Conservation (phyloP, 1,140 invertebrate species). For the Frieseomelitta varia region DNA sequence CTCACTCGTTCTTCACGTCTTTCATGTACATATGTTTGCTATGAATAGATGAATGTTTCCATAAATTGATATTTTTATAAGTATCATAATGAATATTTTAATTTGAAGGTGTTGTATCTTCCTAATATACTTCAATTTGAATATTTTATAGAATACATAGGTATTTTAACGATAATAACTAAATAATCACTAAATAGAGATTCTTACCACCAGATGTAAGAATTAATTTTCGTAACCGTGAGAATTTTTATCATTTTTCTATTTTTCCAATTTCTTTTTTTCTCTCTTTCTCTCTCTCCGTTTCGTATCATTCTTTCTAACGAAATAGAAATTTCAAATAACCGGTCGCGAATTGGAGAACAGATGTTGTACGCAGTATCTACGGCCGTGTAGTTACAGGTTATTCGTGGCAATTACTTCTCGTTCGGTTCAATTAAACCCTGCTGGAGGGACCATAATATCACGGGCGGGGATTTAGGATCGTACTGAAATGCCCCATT, state of each 20-base stretch:
- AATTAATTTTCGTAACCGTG: too few species aligned
- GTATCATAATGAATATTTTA: neutral
- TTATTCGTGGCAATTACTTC: conserved; percentile 73
- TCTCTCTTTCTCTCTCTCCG: neutral
- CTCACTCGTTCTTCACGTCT: too few species aligned
- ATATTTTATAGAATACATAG: too few species aligned
- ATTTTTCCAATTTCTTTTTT: too few species aligned
- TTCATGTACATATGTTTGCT: neutral
- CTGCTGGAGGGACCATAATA: conserved; percentile 68
- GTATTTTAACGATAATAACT: too few species aligned
- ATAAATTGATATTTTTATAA: neutral
- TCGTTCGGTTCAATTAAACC: conserved; percentile 77
- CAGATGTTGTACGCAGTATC: neutral
- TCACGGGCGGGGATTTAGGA: conserved; percentile 69
- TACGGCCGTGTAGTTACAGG: too few species aligned
- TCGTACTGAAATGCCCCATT: conserved; percentile 72
- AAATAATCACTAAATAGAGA: too few species aligned
- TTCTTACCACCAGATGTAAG: too few species aligned
- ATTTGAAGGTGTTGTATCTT: neutral
- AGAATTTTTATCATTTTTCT: neutral
- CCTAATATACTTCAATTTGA: too few species aligned
- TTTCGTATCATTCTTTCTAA: neutral
- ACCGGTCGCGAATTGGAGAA: neutral
- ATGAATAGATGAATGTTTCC: neutral
- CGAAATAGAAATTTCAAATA: neutral